phyloP scores from a whole-genome alignment of 2,888 invertebrate genomes.

The Kryphioiulus occultus region DNA sequence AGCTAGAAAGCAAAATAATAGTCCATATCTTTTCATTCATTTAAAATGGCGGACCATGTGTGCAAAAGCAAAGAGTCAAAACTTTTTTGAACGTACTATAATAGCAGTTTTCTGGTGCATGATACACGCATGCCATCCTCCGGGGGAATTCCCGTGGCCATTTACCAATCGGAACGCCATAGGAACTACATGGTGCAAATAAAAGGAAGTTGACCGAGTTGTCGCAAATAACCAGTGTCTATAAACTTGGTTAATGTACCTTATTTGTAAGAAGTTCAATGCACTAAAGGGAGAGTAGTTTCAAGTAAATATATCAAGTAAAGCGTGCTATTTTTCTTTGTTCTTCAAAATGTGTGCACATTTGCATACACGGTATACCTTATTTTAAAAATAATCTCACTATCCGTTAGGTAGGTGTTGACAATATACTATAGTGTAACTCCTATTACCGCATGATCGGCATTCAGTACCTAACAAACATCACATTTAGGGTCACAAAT shows the following conservation, averaged over 20 bases:
- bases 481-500: background rate
- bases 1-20: background rate
- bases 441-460: background rate
- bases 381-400: background rate
- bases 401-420: background rate
- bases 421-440: background rate
- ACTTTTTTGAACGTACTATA: background rate
- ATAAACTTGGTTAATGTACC: background rate
- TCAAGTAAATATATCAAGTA: background rate
- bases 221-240: background rate
- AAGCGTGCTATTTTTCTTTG: background rate
- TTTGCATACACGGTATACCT: background rate
- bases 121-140: background rate
- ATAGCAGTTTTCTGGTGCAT: background rate
- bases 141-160: background rate
- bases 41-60: background rate
- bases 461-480: background rate
- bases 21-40: background rate
- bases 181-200: background rate
- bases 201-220: background rate
- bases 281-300: background rate
- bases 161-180: conserved; percentile 1
- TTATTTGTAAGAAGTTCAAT: background rate
- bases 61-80: background rate
- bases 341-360: background rate